Conservation (phyloP, 2,888 invertebrate genomes). For the Ferdinandea cuprea region DNA sequence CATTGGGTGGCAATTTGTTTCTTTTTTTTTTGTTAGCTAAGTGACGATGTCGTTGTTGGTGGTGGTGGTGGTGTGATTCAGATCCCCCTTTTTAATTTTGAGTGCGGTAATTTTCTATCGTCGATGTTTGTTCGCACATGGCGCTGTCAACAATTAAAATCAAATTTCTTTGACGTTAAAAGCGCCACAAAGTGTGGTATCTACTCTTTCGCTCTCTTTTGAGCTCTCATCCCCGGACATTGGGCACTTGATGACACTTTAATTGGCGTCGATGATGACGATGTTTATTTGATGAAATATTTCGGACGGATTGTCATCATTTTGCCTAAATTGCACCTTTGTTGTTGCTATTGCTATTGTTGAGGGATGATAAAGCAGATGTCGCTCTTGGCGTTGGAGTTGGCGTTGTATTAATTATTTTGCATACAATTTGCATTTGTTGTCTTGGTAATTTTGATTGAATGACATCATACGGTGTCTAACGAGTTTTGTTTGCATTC, state of each 20-base stretch:
- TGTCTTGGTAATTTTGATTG: constrained; percentile 7
- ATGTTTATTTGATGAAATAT: constrained; percentile 71
- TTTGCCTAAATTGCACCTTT: constrained; percentile 41
- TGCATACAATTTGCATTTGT: constrained; percentile 61
- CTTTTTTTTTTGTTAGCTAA: constrained; percentile 32
- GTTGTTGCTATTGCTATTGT: constrained; percentile 21
- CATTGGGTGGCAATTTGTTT: constrained; percentile 54
- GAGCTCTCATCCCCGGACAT: constrained; percentile 36
- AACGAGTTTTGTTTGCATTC: constrained; percentile 10
- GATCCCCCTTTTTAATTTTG: constrained; percentile 18
- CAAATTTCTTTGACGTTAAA: constrained; percentile 63
- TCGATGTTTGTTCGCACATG: constrained; percentile 57
- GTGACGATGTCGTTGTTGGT: constrained; percentile 35
- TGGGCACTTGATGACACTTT: constrained; percentile 69
- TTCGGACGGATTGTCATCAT: constrained; percentile 41
- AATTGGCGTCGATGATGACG: constrained; percentile 69
- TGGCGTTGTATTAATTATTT: constrained; percentile 50
- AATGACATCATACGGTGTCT: background rate
- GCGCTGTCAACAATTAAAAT: constrained; percentile 67
- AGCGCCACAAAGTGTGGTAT: constrained; percentile 59
- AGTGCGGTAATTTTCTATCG: constrained; percentile 54
- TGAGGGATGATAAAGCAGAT: constrained; percentile 53
- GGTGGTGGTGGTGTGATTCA: constrained; percentile 33
- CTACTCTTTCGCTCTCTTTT: background rate
- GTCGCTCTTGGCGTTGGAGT: constrained; percentile 44